phyloP scores from a whole-genome alignment of 92 coral and sea anemone species.

The Paramuricea clavata region DNA sequence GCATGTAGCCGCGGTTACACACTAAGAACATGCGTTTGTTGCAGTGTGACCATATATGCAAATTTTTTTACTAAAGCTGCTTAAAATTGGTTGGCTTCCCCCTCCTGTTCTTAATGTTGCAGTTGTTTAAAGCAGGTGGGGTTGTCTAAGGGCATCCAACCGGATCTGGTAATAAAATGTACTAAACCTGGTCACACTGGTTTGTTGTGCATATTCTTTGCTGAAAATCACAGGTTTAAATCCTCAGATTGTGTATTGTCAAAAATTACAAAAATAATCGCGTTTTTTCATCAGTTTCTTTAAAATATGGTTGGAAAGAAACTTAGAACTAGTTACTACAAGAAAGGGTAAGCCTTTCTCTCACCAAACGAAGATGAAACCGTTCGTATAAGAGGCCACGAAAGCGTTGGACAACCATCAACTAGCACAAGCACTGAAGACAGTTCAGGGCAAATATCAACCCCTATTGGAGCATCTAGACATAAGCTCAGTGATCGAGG shows the following conservation, averaged over 20 bases:
- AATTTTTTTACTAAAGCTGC: too few relatives aligned
- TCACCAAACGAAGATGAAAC: not conserved
- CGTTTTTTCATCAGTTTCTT: slow-evolving; percentile 6
- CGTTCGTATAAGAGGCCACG: not conserved
- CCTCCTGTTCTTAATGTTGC: too few relatives aligned
- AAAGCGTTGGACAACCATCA: too few relatives aligned
- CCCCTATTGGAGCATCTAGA: slow-evolving; percentile 22
- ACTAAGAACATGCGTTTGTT: not conserved
- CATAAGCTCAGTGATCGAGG: too few relatives aligned
- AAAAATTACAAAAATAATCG: not conserved
- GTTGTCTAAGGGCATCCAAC: too few relatives aligned
- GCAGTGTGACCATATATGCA: too few relatives aligned
- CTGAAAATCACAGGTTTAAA: not conserved
- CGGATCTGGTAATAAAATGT: too few relatives aligned
- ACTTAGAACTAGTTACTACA: not conserved
- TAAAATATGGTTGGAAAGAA: slow-evolving; percentile 25
- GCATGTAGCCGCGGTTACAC: not conserved
- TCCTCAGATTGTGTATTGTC: not conserved
- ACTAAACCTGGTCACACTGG: too few relatives aligned
- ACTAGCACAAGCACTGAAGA: slow-evolving; percentile 31
- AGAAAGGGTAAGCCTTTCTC: not conserved
- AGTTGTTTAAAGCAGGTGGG: too few relatives aligned
- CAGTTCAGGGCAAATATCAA: slow-evolving; percentile 18
- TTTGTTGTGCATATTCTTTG: not conserved
- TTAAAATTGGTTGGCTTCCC: too few relatives aligned